A percentile compares a stretch with the other conserved stretches of the same genome.
Conservation (phyloP, 2,113 vertebrate species). For the Lichenostomus cassidix region DNA sequence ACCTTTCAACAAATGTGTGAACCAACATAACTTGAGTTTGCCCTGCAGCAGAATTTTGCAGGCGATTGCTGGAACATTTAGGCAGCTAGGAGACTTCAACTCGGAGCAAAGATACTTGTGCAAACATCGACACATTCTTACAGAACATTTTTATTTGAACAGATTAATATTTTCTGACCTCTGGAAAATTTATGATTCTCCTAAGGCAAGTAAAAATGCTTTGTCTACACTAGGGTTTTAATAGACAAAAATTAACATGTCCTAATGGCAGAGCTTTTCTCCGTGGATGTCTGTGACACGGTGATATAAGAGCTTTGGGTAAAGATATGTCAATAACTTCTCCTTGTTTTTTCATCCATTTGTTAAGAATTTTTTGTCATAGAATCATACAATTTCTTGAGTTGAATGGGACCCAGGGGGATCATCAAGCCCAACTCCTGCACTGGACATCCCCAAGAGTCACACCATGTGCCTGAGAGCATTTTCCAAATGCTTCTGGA, state of each 20-base stretch:
- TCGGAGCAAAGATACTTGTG: rapidly evolving
- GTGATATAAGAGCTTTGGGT: neutral
- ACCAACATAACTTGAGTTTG: neutral
- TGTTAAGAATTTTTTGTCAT: rapidly evolving
- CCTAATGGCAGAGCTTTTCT: neutral
- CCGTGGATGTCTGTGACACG: neutral
- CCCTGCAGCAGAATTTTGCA: neutral
- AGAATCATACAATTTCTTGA: neutral
- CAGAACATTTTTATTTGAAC: neutral
- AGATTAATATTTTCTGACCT: conserved; percentile 3
- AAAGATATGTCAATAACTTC: neutral
- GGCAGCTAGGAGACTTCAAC: neutral
- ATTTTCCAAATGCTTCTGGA: neutral
- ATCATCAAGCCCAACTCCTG: neutral
- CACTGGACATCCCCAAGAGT: neutral
- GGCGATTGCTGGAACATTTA: neutral
- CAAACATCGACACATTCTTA: neutral
- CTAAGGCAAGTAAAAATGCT: neutral
- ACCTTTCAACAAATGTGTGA: neutral
- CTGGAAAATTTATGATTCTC: neutral
- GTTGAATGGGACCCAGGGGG: too few relatives aligned
- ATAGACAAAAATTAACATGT: neutral
- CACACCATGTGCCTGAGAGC: rapidly evolving
- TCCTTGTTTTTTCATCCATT: neutral
- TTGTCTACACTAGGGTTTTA: neutral